Base-by-base conservation (phyloP, 2,113 vertebrate genomes). In the Myodes glareolus region DNA sequence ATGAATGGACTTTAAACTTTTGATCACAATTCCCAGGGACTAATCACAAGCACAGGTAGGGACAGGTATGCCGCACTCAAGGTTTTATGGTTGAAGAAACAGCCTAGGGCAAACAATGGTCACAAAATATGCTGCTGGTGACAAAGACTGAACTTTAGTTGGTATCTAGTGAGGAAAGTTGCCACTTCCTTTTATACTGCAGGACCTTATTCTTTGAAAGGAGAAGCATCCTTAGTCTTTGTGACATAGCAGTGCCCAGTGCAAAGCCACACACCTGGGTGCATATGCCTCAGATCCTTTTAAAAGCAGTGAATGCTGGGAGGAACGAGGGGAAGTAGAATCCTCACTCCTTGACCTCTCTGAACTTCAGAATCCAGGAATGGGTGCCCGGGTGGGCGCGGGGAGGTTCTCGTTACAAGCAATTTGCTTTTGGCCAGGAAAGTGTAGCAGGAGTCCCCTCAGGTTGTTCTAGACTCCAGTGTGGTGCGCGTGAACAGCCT, bases 401-500 rank as follows among this genome's bases (percentile, higher is more conserved):
- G 52, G 77, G n/a, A 14, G 17, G 27, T 65, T 68, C 31, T 39
- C 21, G 13, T 17, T 52, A 4, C 19, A 0, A 19, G 23, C 17
- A 3, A 70, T 25, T 47, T 72, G 0, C 36, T 55, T 58, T 47
- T 29, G 45, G 23, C 42, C 7, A 65, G 58, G 58, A 42, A 36
- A 47, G 76, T 3, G 19, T 42, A 21, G 5, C 16, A 14, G 1
- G 73, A 7, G 7, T 14, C 11, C 33, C 70, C 67, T 17, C 29
- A 5, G 4, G 27, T 39, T 67, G 61, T 19, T 80, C 63, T 55
- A n/a, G 4, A 29, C 27, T 78, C 21, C 4, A 42, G 23, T 50
- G 39, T 1, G 0, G 36, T 3, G 0, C 1, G 0, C n/a, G n/a
- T n/a, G 36, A 61, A n/a, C 68, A 68, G 45, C 12, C 10, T 16